Conservation (phyloP, 2,888 invertebrate genomes). For the Sminthurinus aureus region DNA sequence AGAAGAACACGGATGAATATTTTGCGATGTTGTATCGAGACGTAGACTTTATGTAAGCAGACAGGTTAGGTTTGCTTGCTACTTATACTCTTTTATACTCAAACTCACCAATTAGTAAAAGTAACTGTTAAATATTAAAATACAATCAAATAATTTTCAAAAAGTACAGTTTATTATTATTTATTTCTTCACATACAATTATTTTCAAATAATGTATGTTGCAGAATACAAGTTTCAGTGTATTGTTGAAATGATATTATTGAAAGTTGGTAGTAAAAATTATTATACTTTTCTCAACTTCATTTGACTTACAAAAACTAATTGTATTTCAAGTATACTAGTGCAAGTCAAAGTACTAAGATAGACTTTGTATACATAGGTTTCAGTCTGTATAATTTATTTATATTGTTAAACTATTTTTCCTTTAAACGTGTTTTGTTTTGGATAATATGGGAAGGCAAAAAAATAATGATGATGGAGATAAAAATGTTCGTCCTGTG, state of each 20-base stretch:
- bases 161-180: background rate
- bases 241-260: background rate
- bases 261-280: background rate
- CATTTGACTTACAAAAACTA: background rate
- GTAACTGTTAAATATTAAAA: background rate
- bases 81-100: too few species aligned
- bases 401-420: background rate
- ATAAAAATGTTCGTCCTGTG: conserved; percentile 31
- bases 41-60: too few species aligned
- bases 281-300: conserved; percentile 11
- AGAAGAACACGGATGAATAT: background rate
- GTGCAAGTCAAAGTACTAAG: background rate
- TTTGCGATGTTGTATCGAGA: background rate
- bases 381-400: background rate
- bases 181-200: background rate
- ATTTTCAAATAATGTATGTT: background rate
- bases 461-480: conserved; percentile 24
- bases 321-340: background rate
- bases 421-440: background rate
- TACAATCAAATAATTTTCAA: background rate
- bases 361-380: too few species aligned
- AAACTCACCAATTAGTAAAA: too few species aligned
- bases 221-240: background rate
- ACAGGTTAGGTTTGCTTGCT: background rate
- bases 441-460: conserved; percentile 11